Evolutionary conservation across 1,140 invertebrate genomes (phyloP), one percentile per base, ranked within the genome.

Genomic region (Cephus cinctus): DNA sequence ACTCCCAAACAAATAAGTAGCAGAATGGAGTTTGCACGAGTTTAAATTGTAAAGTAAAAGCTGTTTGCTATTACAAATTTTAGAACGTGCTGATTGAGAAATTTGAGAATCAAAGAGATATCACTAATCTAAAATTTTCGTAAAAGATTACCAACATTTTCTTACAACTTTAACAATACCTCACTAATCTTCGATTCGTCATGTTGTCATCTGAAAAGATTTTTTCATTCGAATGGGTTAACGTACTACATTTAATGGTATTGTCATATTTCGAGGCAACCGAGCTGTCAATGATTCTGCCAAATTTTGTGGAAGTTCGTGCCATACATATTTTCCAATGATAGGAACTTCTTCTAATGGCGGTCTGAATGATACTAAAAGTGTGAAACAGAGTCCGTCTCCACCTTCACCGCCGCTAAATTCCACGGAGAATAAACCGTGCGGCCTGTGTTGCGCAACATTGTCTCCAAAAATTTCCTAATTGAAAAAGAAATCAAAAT

Each of bases 271-370:
- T 85, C 57, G 79, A 71, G 56, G 83, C 77, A 64, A 89, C 54
- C 86, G 81, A 9, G 75, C 63, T 6, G 87, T 69, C n/a, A 95
- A 65, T 53, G 75, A 77, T 34, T 88, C 84, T 30, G 88, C 89
- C 15, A 90, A 59, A 5, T 84, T 80, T 52, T 82, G 79, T 11
- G 83, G 80, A 5, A 92, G 64, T 72, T 93, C 89, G 56, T 91
- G 83, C 93, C 92, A 96, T 19, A 86, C 83, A 71, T 90, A 95
- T 70, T 93, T 94, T 47, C 89, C 89, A 63, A 90, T 88, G 4
- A 93, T 81, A 15, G 85, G 82, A 4, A 92, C 86, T 63, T 93
- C 88, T 77, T 94, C 91, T 11, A 94, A 69, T 4, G 89, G 85
- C n/a, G 86, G 80, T 52, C 88, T 79, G 57, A 94, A 92, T 1